Evolutionary conservation across 2,113 vertebrate species (phyloP).

Genomic region (Rutilus rutilus): DNA sequence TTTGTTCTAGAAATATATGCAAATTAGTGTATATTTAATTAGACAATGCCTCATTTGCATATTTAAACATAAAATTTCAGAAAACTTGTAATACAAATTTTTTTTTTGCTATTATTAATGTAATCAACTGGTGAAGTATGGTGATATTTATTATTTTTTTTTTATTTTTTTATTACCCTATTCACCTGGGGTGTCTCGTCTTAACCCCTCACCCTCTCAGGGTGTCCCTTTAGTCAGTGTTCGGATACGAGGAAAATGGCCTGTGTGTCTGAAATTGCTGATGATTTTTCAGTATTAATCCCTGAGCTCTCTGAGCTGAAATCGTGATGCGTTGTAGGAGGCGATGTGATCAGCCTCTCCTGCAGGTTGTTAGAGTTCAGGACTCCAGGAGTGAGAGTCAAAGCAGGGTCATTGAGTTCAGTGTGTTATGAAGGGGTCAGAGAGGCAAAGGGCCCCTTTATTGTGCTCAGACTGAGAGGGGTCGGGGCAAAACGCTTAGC

Average conservation of each 20-base stretch:
- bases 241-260: neutral
- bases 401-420: slow-evolving; percentile 43
- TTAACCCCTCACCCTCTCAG: neutral
- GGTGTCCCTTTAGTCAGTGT: neutral
- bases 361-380: slow-evolving; percentile 34
- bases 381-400: slow-evolving; percentile 36
- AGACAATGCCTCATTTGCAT: too few species aligned
- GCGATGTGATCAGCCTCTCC: slow-evolving; percentile 16
- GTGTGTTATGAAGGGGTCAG: slow-evolving; percentile 29
- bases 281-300: neutral
- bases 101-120: too few species aligned
- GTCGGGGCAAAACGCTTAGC: neutral
- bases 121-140: too few species aligned
- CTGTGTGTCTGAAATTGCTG: neutral
- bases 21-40: too few species aligned
- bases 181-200: too few species aligned
- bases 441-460: neutral
- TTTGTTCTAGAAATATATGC: too few species aligned
- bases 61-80: too few species aligned
- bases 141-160: too few species aligned
- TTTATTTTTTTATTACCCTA: too few species aligned
- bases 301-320: neutral
- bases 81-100: too few species aligned
- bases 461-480: neutral
- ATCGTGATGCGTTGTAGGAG: neutral